phyloP scores from a whole-genome alignment of 2,113 vertebrate species.

The Eleginops maclovinus region DNA sequence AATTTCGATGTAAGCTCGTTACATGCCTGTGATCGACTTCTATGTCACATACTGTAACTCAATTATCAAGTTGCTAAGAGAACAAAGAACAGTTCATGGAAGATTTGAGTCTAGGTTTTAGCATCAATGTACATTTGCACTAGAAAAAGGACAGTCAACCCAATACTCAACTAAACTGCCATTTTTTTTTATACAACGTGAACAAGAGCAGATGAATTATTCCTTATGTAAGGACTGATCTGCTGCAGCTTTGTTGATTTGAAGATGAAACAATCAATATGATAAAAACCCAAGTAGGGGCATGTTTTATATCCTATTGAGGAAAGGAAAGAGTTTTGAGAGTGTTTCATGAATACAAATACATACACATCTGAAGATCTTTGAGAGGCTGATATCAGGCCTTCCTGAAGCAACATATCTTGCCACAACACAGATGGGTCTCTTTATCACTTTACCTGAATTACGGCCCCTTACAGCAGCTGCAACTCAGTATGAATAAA shows the following conservation, averaged over 20 bases:
- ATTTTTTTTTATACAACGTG: too few species aligned
- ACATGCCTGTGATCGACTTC: too few species aligned
- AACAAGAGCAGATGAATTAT: too few species aligned
- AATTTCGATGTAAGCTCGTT: too few species aligned
- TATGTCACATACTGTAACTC: too few species aligned
- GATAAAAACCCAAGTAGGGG: conserved; percentile 1
- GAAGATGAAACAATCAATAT: conserved; percentile 31
- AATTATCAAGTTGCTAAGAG: too few species aligned
- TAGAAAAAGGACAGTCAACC: too few species aligned
- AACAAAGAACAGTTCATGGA: too few species aligned
- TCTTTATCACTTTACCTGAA: conserved; percentile 65
- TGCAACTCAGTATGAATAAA: conserved; percentile 51
- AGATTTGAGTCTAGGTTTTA: too few species aligned
- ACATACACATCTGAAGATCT: neutral
- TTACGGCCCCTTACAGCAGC: conserved; percentile 47
- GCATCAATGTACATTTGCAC: too few species aligned
- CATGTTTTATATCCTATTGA: conserved; percentile 19
- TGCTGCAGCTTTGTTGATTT: conserved; percentile 29
- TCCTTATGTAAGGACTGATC: neutral
- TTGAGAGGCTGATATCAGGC: neutral
- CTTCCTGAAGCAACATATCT: conserved; percentile 8
- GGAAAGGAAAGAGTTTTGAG: conserved; percentile 26
- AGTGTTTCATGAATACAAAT: conserved; percentile 19
- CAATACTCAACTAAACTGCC: too few species aligned
- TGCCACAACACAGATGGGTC: conserved; percentile 37